These are phyloP conservation scores for Trachelus iudaicus DNA, from an alignment of 2,888 invertebrate genomes.

Conservation along the genomic window DNA sequence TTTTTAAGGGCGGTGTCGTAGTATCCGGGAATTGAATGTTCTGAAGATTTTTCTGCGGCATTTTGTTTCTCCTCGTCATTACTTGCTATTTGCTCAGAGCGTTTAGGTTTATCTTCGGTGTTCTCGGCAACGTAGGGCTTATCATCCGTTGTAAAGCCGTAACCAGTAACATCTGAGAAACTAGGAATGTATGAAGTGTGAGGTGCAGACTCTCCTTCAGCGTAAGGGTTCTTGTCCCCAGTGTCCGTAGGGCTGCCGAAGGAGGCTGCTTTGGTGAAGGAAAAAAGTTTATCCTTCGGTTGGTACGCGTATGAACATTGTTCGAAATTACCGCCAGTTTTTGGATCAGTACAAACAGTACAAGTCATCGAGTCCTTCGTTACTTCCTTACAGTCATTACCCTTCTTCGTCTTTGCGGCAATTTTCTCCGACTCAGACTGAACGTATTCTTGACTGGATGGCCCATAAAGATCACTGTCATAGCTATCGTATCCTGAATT, in stretches of 20 bases:
- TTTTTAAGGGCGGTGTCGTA: slow-evolving; percentile 61
- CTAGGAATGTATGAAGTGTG: background rate
- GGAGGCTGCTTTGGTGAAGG: slow-evolving; percentile 52
- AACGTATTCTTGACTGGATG: slow-evolving; percentile 54
- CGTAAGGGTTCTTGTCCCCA: slow-evolving; percentile 5
- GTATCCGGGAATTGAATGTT: slow-evolving; percentile 27
- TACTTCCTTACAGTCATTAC: slow-evolving; percentile 74
- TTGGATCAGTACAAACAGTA: slow-evolving; percentile 78
- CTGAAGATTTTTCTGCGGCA: background rate
- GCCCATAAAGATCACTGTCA: slow-evolving; percentile 11
- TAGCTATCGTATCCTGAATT: slow-evolving; percentile 9
- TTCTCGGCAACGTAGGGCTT: slow-evolving; percentile 12
- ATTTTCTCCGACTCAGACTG: slow-evolving; percentile 73
- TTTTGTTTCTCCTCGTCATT: background rate
- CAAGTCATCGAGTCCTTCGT: slow-evolving; percentile 76
- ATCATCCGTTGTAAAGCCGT: slow-evolving; percentile 4
- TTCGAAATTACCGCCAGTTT: slow-evolving; percentile 81
- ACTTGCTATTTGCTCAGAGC: background rate
- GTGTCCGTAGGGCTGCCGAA: slow-evolving; percentile 45
- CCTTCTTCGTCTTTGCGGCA: slow-evolving; percentile 72
- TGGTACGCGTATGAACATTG: slow-evolving; percentile 83
- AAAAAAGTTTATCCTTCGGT: slow-evolving; percentile 74
- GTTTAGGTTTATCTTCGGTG: background rate
- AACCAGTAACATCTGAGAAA: background rate
- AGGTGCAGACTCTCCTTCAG: background rate